Evolutionary conservation across 2,113 vertebrate species (phyloP), one percentile per base, ranked within the genome.

Genomic region (Chaetodon auriga): DNA sequence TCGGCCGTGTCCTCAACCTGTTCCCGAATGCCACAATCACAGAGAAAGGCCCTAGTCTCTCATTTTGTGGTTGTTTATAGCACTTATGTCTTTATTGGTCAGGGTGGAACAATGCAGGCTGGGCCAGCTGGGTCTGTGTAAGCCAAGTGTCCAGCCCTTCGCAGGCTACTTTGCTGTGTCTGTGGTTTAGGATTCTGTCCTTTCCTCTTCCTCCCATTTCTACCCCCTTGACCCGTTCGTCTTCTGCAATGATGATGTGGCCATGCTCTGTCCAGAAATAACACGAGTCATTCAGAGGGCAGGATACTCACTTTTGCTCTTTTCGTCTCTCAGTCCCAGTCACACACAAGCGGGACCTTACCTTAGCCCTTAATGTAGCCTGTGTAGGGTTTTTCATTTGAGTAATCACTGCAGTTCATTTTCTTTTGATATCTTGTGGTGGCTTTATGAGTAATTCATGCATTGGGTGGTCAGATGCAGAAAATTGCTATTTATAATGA

Each of bases 31-130:
- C 84, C 69, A 65, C 80, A 84, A 90, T 90, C 84, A 76, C 87
- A 90, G 81, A 78, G 79, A 25, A 36, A 41, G 30, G 23, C 46
- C 45, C 12, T 7, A 23, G 69, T 79, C 89, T 90, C 68, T 91
- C 71, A 88, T 93, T 93, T 90, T 74, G 85, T 74, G 91, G 87
- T 90, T 82, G 82, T 85, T 92, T 85, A 14, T 58, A 75, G 83
- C 69, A 38, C 75, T 89, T 81, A 65, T 74, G 71, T 86, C 75
- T 75, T 89, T 82, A 73, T 69, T 85, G 80, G 87, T 87, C 72
- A 60, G 83, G 66, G 85, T 51, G 90, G 84, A 87, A 91, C 79
- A 88, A 87, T 80, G 78, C 71, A 69, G 19, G 30, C 80, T 11
- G 60, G 70, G 73, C 83, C 84, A 86, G 82, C 76, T 78, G n/a